Conservation (phyloP, 2,888 invertebrate species). For the Pocota personata region DNA sequence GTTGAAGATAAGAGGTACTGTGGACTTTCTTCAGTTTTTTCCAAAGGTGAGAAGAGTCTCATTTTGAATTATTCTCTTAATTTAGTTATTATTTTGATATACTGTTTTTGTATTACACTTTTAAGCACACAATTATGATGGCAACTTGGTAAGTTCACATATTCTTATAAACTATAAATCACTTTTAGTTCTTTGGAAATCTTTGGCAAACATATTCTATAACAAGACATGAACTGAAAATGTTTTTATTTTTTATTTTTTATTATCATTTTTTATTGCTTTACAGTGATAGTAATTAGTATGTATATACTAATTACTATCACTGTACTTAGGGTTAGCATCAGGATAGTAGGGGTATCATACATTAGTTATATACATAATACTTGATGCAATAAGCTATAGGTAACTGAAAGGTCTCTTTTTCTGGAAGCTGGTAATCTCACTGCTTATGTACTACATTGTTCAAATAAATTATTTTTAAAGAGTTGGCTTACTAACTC, state of each 20-base stretch:
- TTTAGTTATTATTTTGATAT: not conserved
- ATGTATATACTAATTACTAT: too few relatives aligned
- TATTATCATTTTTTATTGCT: too few relatives aligned
- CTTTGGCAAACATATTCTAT: constrained; percentile 23
- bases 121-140: not conserved
- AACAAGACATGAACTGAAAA: not conserved
- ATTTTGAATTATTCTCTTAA: constrained; percentile 55
- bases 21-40: constrained; percentile 73
- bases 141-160: not conserved
- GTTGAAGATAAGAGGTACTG: constrained; percentile 50
- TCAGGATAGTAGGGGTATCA: too few relatives aligned
- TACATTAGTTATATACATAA: too few relatives aligned
- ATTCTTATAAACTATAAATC: not conserved
- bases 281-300: too few relatives aligned
- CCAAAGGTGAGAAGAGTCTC: constrained; percentile 74
- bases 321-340: too few relatives aligned
- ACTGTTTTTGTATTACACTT: not conserved
- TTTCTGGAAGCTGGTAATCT: too few relatives aligned
- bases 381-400: too few relatives aligned
- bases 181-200: constrained; percentile 16
- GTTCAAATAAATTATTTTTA: too few relatives aligned
- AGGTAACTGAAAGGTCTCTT: too few relatives aligned
- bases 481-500: too few relatives aligned
- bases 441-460: too few relatives aligned
- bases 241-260: not conserved